Base-by-base conservation (phyloP, 23 tunicate species). In the Trididemnum miniatum region DNA sequence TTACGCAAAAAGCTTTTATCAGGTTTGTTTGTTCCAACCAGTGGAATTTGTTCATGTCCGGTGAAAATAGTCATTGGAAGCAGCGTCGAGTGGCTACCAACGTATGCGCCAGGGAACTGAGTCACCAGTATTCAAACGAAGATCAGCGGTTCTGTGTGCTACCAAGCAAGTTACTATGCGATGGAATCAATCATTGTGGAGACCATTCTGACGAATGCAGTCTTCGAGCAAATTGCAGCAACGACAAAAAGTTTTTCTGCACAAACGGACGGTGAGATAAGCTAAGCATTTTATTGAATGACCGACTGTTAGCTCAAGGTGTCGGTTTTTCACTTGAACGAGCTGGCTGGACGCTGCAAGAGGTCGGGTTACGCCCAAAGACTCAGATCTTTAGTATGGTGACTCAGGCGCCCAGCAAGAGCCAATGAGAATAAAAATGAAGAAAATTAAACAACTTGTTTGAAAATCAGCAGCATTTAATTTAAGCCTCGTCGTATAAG, bases 131-230 rank as follows among this genome's bases (percentile, higher is more conserved):
- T 31, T 32, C 3, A n/a, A 25, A 62, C 5, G 4, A n/a, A 15
- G 15, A 12, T 4, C 67, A 62, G 67, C 67, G 22, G 4, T 4
- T 12, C 5, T 91, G 97, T 57, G 44, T 33, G 3, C 66, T 91
- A 18, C 97, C 90, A 1, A 27, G 35, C 20, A 31, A 69, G 23
- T 54, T 57, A 5, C 59, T 91, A 23, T 91, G 97, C 71, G 97
- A 91, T 51, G 97, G 97, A 59, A 65, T 91, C 40, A 91, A 91
- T 80, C 97, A 91, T 49, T 91, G 97, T 54, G 97, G 97, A 3
- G 90, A 85, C 64, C 97, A 91, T 86, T 86, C 90, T 12, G 97
- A 91, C 39, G 97, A 91, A 65, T 91, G 97, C 75, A 72, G 83
- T 51, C 57, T 40, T 3, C 12, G 35, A 36, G 67, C 65, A 5